These are phyloP conservation scores for Myotis daubentonii DNA, from an alignment of 2,797 vertebrate species.

Conservation along the genomic window DNA sequence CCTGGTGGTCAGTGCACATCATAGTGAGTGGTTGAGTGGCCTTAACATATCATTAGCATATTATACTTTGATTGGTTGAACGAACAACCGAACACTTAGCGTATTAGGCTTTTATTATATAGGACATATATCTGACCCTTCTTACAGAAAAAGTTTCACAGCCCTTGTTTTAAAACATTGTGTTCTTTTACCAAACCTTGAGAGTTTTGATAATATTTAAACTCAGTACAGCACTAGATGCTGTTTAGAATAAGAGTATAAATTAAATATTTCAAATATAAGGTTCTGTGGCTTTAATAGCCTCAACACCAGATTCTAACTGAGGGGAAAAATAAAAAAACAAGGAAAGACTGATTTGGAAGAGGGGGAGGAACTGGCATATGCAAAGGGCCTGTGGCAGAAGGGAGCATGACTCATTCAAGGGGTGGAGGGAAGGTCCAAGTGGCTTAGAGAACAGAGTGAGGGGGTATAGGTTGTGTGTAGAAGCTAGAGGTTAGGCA, in stretches of 20 bases:
- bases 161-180: neutral
- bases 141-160: neutral
- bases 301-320: neutral
- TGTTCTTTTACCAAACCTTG: neutral
- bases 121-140: neutral
- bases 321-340: neutral
- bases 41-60: no score
- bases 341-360: neutral
- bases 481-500: neutral
- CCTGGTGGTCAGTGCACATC: no score
- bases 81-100: no score
- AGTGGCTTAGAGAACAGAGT: neutral
- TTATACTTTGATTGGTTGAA: no score
- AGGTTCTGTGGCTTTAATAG: neutral
- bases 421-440: neutral
- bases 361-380: neutral
- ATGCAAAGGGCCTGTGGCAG: neutral
- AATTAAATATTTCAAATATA: neutral
- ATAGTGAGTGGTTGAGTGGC: no score
- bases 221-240: neutral
- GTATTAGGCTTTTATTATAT: no score
- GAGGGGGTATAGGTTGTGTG: neutral
- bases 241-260: neutral
- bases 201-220: conserved; percentile 20
- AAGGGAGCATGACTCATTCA: neutral